Percentiles rank a stretch among this genome's conserved stretches.
These are phyloP conservation scores for Caenorhabditis sp. DNA, from an alignment of 2,888 invertebrate genomes.

Conservation along the genomic window DNA sequence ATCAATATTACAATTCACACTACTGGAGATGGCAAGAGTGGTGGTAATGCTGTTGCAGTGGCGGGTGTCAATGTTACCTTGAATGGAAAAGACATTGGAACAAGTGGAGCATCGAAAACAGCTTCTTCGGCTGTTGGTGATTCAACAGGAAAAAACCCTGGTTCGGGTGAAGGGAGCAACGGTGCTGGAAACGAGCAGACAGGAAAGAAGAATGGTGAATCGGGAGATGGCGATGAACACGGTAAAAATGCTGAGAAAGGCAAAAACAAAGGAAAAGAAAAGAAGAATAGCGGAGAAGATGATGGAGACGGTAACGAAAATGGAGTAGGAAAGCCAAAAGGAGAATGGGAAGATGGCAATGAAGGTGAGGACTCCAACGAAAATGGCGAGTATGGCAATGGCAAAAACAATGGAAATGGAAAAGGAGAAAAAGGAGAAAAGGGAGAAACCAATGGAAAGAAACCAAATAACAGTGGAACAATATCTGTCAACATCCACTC, in stretches of 20 bases:
- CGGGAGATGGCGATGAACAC: conserved; percentile 15
- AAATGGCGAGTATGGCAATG: too few relatives aligned
- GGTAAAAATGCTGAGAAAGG: conserved; percentile 5
- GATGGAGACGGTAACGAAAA: background rate
- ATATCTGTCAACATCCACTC: conserved; percentile 57
- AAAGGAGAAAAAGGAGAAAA: background rate
- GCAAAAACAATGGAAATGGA: conserved; percentile 4
- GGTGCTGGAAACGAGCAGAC: background rate
- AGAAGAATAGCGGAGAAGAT: conserved; percentile 1
- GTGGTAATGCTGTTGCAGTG: conserved; percentile 47
- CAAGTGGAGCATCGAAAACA: background rate
- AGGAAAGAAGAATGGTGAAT: conserved; percentile 6
- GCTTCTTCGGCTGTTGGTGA: background rate
- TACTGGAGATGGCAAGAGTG: conserved; percentile 39
- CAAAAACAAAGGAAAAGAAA: conserved; percentile 7
- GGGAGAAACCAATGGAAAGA: conserved; percentile 1
- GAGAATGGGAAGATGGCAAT: conserved; percentile 25
- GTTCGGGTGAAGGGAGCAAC: background rate
- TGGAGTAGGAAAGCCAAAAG: conserved; percentile 9
- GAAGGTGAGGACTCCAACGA: conserved; percentile 2
- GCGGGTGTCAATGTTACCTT: conserved; percentile 37
- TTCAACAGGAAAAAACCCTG: background rate
- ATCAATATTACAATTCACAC: conserved; percentile 69
- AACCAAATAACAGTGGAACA: conserved; percentile 15
- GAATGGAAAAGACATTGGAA: conserved; percentile 22